Conservation (phyloP, 2,888 invertebrate species). For the Matsumyia berberina region DNA sequence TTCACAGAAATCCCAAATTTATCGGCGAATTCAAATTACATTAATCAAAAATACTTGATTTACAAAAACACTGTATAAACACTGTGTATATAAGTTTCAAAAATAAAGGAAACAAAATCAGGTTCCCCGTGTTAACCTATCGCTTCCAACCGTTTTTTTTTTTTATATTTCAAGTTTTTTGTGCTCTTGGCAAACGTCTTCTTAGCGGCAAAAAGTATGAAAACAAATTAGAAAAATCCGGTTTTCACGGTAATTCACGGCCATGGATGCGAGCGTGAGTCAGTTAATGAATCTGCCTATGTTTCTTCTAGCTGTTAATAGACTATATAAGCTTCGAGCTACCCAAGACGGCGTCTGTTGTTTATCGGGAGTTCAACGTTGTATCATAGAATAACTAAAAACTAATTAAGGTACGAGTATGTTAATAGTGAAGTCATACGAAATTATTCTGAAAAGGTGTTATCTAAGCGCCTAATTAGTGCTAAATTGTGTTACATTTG, state of each 20-base stretch:
- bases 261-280: constrained; percentile 5
- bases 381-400: constrained; percentile 11
- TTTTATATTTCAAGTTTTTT: constrained; percentile 9
- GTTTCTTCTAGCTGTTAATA: neutral
- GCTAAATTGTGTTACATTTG: no score
- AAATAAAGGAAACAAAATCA: no score
- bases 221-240: constrained; percentile 6
- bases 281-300: constrained; percentile 13
- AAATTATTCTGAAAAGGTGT: neutral
- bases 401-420: constrained; percentile 1
- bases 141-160: neutral
- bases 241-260: constrained; percentile 4
- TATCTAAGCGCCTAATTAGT: neutral
- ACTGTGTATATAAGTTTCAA: neutral
- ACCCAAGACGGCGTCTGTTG: constrained; percentile 35
- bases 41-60: neutral
- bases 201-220: neutral
- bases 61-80: neutral
- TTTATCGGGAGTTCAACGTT: constrained; percentile 23
- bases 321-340: constrained; percentile 51
- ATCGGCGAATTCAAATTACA: neutral
- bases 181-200: neutral
- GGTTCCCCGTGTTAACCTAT: no score
- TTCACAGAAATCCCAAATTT: neutral
- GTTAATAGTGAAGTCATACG: neutral